phyloP scores from a whole-genome alignment of 2,113 vertebrate species.

The Jaculus jaculus region DNA sequence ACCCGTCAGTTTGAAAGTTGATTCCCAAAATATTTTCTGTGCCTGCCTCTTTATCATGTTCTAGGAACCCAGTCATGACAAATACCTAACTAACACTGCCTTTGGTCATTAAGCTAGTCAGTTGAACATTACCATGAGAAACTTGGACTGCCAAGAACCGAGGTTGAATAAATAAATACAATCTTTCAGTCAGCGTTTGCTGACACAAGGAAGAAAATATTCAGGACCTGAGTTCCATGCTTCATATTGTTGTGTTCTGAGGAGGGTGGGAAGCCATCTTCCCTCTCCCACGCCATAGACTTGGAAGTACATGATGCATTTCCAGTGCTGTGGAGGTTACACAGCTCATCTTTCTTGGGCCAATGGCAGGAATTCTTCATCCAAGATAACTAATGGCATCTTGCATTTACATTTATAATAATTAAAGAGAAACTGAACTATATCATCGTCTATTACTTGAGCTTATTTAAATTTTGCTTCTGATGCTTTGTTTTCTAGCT shows the following conservation, averaged over 20 bases:
- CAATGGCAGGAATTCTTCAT: not conserved
- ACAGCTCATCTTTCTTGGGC: not conserved
- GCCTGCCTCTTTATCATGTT: slow-evolving; percentile 19
- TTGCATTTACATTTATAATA: not conserved
- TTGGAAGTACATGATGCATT: not conserved
- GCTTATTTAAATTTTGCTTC: not conserved
- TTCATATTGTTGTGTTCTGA: not conserved
- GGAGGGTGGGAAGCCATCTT: not conserved
- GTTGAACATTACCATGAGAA: slow-evolving; percentile 17
- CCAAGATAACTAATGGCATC: not conserved
- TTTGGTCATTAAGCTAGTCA: not conserved
- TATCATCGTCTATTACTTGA: not conserved
- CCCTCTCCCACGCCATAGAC: not conserved
- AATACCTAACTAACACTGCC: not conserved
- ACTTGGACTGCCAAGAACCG: not conserved
- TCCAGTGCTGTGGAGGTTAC: not conserved
- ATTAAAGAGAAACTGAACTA: not conserved
- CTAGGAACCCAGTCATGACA: not conserved
- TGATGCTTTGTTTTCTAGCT: not conserved
- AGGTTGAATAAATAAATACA: not conserved
- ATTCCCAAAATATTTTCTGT: not conserved
- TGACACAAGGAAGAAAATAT: not conserved
- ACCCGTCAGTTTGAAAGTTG: not conserved
- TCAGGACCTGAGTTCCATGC: not conserved
- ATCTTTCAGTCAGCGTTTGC: not conserved